Conservation (phyloP, 2,113 vertebrate species). For the Peromyscus polionotus region DNA sequence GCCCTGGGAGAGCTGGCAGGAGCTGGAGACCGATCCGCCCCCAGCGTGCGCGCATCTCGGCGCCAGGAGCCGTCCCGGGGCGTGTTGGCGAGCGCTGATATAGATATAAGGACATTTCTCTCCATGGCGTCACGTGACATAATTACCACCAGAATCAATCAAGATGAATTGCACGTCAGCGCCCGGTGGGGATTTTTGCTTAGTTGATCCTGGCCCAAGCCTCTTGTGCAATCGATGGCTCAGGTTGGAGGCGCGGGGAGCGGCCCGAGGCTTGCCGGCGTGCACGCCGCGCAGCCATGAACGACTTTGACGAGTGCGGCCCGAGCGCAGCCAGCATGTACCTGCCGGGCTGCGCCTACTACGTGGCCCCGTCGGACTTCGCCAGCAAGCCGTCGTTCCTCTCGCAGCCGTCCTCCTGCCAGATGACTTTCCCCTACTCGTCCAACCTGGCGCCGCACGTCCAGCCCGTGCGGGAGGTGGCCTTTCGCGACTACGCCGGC, state of each 20-base stretch:
- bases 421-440: slow-evolving; percentile 98
- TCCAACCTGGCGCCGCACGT: slow-evolving; percentile 95
- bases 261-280: slow-evolving; percentile 91
- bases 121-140: slow-evolving; percentile 99
- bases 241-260: slow-evolving; percentile 95
- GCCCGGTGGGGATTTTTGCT: slow-evolving; percentile 97
- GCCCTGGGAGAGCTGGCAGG: slow-evolving; percentile 58
- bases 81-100: slow-evolving; percentile 96
- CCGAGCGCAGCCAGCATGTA: slow-evolving; percentile 98
- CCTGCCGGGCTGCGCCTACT: slow-evolving; percentile 98
- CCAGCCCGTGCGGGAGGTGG: slow-evolving; percentile 97
- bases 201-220: slow-evolving; percentile 95
- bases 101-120: slow-evolving; percentile 99
- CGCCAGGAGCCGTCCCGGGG: slow-evolving; percentile 92
- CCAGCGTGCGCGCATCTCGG: slow-evolving; percentile 82
- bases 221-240: slow-evolving; percentile 98
- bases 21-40: slow-evolving; percentile 58
- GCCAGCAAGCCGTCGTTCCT: slow-evolving; percentile 97
- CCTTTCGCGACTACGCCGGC: slow-evolving; percentile 97
- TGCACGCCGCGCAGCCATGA: slow-evolving; percentile 95
- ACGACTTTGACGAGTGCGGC: slow-evolving; percentile 98
- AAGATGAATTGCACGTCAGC: slow-evolving; percentile 99
- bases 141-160: slow-evolving; percentile 99
- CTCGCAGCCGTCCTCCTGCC: slow-evolving; percentile 96
- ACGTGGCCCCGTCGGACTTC: slow-evolving; percentile 98